Conservation (phyloP, 2,797 vertebrate genomes). For the Gymnoscopelus braueri region DNA sequence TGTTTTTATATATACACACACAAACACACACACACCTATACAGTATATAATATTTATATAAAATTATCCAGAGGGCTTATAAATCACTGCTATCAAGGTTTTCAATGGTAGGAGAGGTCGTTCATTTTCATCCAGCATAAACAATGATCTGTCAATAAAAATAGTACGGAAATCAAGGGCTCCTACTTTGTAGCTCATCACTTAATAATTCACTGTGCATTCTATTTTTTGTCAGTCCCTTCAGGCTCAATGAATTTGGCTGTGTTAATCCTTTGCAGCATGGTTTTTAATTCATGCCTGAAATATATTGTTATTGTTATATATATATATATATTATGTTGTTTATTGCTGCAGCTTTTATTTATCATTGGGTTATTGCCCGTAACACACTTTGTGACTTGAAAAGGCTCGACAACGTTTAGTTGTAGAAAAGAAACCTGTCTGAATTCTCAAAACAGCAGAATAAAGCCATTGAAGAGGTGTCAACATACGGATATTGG, state of each 20-base stretch:
- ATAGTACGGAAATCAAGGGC: conserved; percentile 38
- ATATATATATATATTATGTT: too few species aligned
- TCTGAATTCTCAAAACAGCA: not conserved
- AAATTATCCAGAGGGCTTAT: conserved; percentile 75
- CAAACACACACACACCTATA: too few species aligned
- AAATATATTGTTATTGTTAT: conserved; percentile 33
- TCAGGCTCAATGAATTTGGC: not conserved
- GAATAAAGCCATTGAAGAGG: conserved; percentile 4
- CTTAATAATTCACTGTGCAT: conserved; percentile 51
- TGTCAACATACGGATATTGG: conserved; percentile 27
- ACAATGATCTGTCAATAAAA: conserved; percentile 59
- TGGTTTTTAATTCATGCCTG: conserved; percentile 33
- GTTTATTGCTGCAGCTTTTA: conserved; percentile 39
- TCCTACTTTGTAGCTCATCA: conserved; percentile 38
- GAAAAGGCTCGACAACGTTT: not conserved
- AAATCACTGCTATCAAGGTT: conserved; percentile 73
- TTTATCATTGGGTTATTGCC: conserved; percentile 35
- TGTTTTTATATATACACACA: too few species aligned
- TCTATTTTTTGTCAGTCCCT: not conserved
- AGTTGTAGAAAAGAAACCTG: not conserved
- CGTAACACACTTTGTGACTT: not conserved
- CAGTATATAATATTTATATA: conserved; percentile 43
- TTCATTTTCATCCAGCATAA: conserved; percentile 70
- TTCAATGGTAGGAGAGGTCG: conserved; percentile 63
- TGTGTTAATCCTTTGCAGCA: conserved; percentile 14